Conservation (phyloP, 2,797 vertebrate species). For the Myotis pilosus region DNA sequence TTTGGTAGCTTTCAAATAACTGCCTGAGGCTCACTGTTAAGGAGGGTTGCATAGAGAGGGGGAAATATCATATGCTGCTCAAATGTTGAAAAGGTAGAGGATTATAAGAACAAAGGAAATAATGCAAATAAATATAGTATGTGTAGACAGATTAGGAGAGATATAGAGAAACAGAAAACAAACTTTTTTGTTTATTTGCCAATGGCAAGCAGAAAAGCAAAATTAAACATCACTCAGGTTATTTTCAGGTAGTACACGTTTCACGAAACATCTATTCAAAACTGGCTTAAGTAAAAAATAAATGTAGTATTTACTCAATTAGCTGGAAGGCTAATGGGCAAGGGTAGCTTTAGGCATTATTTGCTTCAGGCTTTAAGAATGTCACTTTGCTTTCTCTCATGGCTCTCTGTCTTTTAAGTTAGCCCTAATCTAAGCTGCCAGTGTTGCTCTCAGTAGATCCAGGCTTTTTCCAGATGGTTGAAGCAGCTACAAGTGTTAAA, state of each 20-base stretch:
- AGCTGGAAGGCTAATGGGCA: not conserved
- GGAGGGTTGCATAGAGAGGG: not conserved
- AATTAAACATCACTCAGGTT: not conserved
- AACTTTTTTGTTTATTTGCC: not conserved
- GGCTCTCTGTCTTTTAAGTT: not conserved
- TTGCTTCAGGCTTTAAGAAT: not conserved
- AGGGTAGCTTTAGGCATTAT: not conserved
- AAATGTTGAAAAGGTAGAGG: not conserved
- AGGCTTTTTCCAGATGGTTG: not conserved
- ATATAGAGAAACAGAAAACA: not conserved
- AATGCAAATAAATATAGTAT: not conserved
- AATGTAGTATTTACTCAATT: not conserved
- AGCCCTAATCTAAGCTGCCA: not conserved
- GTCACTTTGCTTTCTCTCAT: fast-evolving
- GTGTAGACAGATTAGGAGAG: not conserved
- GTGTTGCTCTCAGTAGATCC: not conserved
- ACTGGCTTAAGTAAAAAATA: not conserved
- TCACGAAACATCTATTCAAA: not conserved
- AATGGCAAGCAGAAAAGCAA: not conserved
- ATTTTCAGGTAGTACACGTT: not conserved
- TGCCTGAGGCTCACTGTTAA: not conserved
- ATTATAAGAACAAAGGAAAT: not conserved
- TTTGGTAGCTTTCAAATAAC: not conserved
- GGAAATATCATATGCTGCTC: not conserved
- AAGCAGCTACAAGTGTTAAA: not conserved